phyloP scores from a whole-genome alignment of 1,140 invertebrate species.

The Linepithema humile region DNA sequence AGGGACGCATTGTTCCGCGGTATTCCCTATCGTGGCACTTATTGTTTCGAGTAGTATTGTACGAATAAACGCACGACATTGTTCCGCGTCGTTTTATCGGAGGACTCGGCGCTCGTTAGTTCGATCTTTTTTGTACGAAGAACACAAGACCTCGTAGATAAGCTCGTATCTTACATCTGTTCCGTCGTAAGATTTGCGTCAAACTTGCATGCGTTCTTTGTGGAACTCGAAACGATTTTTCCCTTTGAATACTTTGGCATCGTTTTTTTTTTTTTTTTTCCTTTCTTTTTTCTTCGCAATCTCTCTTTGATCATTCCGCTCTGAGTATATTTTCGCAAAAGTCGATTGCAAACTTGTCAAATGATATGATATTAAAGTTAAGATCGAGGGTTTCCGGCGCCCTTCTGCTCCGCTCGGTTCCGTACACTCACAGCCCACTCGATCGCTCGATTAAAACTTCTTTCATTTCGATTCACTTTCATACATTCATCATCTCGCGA shows the following conservation, averaged over 20 bases:
- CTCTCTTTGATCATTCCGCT: neutral
- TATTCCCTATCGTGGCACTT: slow-evolving; percentile 51
- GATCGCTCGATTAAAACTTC: neutral
- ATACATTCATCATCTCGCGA: neutral
- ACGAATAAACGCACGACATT: slow-evolving; percentile 78
- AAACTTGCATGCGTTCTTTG: neutral
- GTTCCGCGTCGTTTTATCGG: slow-evolving; percentile 73
- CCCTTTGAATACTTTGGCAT: neutral
- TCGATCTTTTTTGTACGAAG: slow-evolving; percentile 64
- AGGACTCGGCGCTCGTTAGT: slow-evolving; percentile 71
- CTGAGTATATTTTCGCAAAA: slow-evolving; percentile 19
- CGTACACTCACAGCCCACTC: neutral
- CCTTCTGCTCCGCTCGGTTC: neutral
- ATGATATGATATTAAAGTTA: neutral
- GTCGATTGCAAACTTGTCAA: neutral
- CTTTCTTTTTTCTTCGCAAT: neutral
- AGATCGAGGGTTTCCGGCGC: neutral
- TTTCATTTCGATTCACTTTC: neutral
- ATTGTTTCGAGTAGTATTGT: slow-evolving; percentile 80
- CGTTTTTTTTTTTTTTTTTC: neutral
- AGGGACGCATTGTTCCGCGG: slow-evolving; percentile 71
- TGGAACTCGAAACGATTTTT: neutral
- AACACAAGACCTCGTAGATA: too few species aligned
- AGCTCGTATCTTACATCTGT: neutral
- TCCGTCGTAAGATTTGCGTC: neutral